Conservation (phyloP, 2,888 invertebrate species). For the Caenorhabditis sp. region DNA sequence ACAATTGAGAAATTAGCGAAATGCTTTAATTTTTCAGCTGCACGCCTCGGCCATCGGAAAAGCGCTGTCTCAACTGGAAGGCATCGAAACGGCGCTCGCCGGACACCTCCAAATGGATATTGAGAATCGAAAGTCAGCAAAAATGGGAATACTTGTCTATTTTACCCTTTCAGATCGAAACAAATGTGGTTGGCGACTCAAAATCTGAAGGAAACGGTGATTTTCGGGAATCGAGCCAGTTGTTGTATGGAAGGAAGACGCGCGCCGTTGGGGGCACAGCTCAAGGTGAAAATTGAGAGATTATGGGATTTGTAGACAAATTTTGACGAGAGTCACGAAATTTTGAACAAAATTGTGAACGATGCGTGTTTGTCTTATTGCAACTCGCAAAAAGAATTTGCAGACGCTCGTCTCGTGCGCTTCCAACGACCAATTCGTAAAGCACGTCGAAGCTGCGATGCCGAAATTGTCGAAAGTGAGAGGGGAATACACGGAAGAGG, state of each 20-base stretch:
- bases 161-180: no score
- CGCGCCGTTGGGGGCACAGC: slow-evolving; percentile 67
- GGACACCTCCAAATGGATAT: slow-evolving; percentile 62
- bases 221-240: slow-evolving; percentile 56
- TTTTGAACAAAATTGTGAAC: no score
- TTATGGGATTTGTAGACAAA: not conserved
- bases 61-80: slow-evolving; percentile 86
- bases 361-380: no score
- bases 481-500: slow-evolving; percentile 91
- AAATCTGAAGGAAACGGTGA: slow-evolving; percentile 85
- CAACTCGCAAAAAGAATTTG: no score
- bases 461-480: slow-evolving; percentile 86
- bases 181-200: slow-evolving; percentile 95
- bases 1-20: not conserved
- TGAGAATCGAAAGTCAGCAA: slow-evolving; percentile 31
- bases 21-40: slow-evolving; percentile 29
- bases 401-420: slow-evolving; percentile 37
- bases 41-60: slow-evolving; percentile 86
- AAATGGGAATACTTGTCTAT: no score
- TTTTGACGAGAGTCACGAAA: no score
- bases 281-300: slow-evolving; percentile 37
- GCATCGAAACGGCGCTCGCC: slow-evolving; percentile 86
- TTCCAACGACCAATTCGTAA: slow-evolving; percentile 86
- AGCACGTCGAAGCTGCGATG: slow-evolving; percentile 85
- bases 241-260: slow-evolving; percentile 73